Percentiles rank a stretch among this genome's conserved stretches.
Conservation (phyloP, 2,113 vertebrate genomes). For the Spilogale gracilis region DNA sequence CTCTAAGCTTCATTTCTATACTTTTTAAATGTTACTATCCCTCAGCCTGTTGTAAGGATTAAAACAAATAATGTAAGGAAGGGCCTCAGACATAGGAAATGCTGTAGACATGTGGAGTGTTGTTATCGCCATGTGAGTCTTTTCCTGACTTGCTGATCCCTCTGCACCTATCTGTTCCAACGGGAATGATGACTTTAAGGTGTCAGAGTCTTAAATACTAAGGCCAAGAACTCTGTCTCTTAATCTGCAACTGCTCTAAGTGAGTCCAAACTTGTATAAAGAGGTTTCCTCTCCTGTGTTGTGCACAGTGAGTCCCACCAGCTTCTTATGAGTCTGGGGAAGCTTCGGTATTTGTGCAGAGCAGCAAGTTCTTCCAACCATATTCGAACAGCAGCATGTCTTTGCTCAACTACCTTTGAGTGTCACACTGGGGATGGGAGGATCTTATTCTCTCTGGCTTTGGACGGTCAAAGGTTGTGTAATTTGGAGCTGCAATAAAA, state of each 20-base stretch:
- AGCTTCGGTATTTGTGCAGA: not conserved
- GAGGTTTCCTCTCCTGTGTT: not conserved
- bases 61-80: slow-evolving; percentile 7
- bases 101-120: not conserved
- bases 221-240: not conserved
- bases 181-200: slow-evolving; percentile 28
- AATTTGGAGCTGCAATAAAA: not conserved
- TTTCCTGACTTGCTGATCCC: not conserved
- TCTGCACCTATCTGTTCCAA: not conserved
- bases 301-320: not conserved
- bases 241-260: not conserved
- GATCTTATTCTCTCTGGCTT: not conserved
- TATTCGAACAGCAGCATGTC: not conserved
- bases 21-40: not conserved
- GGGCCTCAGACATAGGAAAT: not conserved
- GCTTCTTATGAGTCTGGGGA: not conserved
- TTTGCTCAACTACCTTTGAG: not conserved
- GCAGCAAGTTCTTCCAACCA: not conserved
- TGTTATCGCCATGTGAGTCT: not conserved
- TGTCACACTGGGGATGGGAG: not conserved
- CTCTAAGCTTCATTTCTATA: not conserved
- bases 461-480: not conserved
- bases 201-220: not conserved
- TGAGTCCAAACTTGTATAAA: not conserved
- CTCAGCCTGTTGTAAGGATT: not conserved